Percentiles rank a stretch among this genome's conserved stretches.
phyloP scores from a whole-genome alignment of 2,888 invertebrate genomes.

The Phorcus lineatus region DNA sequence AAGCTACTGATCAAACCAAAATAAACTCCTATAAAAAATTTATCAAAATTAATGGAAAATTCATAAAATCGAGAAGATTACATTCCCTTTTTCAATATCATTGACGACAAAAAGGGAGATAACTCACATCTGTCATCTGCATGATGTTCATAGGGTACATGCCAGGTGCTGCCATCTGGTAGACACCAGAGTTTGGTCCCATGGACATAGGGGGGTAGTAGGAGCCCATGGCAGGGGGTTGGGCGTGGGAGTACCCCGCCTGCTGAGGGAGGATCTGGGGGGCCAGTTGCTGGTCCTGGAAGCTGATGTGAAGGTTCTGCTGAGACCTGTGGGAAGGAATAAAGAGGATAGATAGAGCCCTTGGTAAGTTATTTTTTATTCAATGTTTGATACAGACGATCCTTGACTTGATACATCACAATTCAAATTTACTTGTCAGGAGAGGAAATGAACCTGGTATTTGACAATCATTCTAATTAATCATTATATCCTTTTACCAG shows the following conservation, averaged over 20 bases:
- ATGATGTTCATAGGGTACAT: slow-evolving; percentile 5
- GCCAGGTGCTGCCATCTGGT: not conserved
- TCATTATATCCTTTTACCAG: no score
- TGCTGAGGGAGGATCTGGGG: slow-evolving; percentile 1
- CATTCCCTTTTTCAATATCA: no score
- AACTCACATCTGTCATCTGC: slow-evolving; percentile 12
- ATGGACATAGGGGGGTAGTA: not conserved
- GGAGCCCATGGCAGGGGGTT: slow-evolving; percentile 5
- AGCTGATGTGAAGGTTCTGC: not conserved
- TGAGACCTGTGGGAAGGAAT: not conserved
- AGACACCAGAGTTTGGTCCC: not conserved
- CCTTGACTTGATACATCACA: no score
- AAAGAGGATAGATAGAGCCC: not conserved
- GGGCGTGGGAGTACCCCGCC: slow-evolving; percentile 7
- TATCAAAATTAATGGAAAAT: no score
- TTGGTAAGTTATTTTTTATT: not conserved
- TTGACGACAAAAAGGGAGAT: not conserved
- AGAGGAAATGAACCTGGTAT: no score
- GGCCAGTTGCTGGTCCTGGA: not conserved
- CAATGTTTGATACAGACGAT: no score
- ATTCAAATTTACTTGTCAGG: no score
- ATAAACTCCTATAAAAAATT: no score
- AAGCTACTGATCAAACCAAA: no score
- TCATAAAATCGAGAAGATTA: no score
- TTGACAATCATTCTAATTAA: no score